Evolutionary conservation across 2,888 invertebrate species (phyloP), one percentile per base, ranked within the genome.

Genomic region (Cryptophagus acutangulus): DNA sequence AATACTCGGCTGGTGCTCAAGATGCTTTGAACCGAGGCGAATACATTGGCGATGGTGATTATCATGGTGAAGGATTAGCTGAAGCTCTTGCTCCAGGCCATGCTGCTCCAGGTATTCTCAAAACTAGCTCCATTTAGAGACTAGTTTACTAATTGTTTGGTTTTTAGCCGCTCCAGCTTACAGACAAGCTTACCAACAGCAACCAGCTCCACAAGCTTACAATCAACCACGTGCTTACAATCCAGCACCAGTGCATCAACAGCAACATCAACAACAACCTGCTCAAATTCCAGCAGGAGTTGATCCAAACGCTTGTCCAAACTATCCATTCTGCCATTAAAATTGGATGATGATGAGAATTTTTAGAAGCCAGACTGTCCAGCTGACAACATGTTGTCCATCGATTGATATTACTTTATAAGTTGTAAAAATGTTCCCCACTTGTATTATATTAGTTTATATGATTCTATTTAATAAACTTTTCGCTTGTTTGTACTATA

Each of bases 11-110:
- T 13, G 49, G 58, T 10, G 46, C 59, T 4, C 63, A 63, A 41
- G 55, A 57, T 39, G 61, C 61, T 48, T 55, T 63, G 44, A 54
- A 62, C 51, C 53, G 61, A 31, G 62, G 62, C 14, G 61, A 63
- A 40, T 63, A 63, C 45, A 60, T 61, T 41, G 62, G 62, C n/a
- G 62, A 63, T 40, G 62, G 62, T 17, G 62, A 63, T 41, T 63
- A 63, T 53, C 59, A 55, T 45, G 61, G 61, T 18, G 62, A 63
- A 54, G 62, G 62, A 34, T 53, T 63, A n/a, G 57, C 60, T 33
- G 62, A 63, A 51, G 57, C 62, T 38, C 51, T 58, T 24, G 61
- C 62, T 36, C 59, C 58, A 40, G 60, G 58, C 46, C 51, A 54
- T 30, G 51, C 52, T 46, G 55, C 59, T 59, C 43, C 50, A 46